A percentile compares a stretch with the other conserved stretches of the same genome.
These are phyloP conservation scores for Epinotia brunnichana DNA, from an alignment of 2,888 invertebrate genomes.

Conservation along the genomic window DNA sequence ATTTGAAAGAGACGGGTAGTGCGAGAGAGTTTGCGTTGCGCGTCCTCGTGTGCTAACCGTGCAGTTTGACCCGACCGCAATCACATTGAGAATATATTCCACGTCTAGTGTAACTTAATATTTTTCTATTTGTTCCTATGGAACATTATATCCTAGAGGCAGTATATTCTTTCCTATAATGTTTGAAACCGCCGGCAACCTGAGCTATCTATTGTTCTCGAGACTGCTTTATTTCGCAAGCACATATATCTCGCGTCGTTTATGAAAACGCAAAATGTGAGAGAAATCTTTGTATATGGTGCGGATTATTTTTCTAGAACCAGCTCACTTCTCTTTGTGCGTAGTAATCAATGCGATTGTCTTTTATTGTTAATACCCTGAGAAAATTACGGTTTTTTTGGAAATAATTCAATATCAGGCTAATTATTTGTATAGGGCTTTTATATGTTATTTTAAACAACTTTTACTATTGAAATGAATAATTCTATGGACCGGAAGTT, in stretches of 20 bases:
- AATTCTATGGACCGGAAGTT: too few species aligned
- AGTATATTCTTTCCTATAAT: constrained; percentile 3
- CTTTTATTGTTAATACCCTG: too few species aligned
- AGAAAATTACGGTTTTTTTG: too few species aligned
- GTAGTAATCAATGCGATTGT: too few species aligned
- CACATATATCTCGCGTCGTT: background rate
- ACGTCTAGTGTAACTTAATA: background rate
- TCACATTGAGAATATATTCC: background rate
- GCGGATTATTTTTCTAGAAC: background rate
- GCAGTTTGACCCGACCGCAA: background rate
- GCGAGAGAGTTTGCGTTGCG: too few species aligned
- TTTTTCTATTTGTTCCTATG: constrained; percentile 1
- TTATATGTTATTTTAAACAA: too few species aligned
- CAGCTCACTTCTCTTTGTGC: too few species aligned
- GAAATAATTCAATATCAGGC: too few species aligned
- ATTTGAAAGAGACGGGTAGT: too few species aligned
- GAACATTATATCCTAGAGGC: background rate
- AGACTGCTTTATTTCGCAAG: background rate
- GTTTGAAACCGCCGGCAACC: constrained; percentile 14
- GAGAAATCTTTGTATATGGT: background rate
- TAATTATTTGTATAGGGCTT: too few species aligned
- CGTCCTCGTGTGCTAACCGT: too few species aligned
- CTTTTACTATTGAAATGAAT: too few species aligned
- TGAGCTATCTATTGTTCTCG: constrained; percentile 8
- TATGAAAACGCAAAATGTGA: constrained; percentile 2